Base-by-base conservation (phyloP, 2,797 vertebrate genomes). In the Muscicapa striata region DNA sequence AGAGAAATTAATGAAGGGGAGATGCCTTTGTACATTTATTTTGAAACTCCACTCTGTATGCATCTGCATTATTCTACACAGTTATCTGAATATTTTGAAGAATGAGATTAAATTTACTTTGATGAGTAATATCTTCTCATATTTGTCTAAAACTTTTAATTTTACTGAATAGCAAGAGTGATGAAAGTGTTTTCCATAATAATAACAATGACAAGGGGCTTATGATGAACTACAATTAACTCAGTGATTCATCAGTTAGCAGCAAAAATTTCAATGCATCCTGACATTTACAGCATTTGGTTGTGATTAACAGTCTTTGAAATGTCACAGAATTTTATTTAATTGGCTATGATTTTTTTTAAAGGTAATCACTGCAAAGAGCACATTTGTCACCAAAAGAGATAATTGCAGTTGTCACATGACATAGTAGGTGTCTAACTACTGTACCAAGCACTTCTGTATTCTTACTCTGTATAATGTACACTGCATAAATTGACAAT, bases 221-320 rank as follows among this genome's bases (percentile, higher is more conserved):
- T 97, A 96, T 97, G 96, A 98, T 97, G 98, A 98, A 98, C 97
- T 96, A 97, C 97, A 98, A 98, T 98, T 98, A 98, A 96, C 96
- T 97, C 95, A 95, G 93, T 97, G 97, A 98, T 97, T 98, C 97
- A 97, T 97, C 97, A 97, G 96, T 97, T 97, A 97, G 93, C 90
- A 96, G 91, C 11, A 82, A 96, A 97, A 96, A 94, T 97, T 97
- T 97, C 94, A 97, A 95, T 97, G 97, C 97, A 95, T 97, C 96
- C 97, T 98, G 98, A 98, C 97, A 98, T 98, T 97, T 98, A 97
- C 87, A 98, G 95, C 96, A 95, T 97, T 98, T 98, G 95, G 97
- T 97, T 98, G 95, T 98, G 97, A 98, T 98, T 98, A 98, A 96
- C 97, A 93, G 96, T 96, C 97, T 97, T 98, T 97, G 97, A 98